A percentile compares a stretch with the other conserved stretches of the same genome.
These are phyloP conservation scores for Apeira syringaria DNA, from an alignment of 2,888 invertebrate species.

Conservation along the genomic window DNA sequence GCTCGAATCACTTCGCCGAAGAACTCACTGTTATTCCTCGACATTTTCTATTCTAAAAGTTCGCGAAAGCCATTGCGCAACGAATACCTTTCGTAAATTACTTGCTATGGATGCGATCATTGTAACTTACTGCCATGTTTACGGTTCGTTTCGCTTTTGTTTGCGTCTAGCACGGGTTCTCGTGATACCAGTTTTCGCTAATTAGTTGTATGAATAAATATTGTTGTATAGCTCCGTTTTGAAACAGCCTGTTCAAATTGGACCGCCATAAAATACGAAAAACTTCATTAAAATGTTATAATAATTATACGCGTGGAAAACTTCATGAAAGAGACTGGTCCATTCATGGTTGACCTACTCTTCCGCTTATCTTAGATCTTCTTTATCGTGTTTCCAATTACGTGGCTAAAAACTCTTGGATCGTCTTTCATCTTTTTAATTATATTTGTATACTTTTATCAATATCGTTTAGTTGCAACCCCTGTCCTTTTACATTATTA, in stretches of 20 bases:
- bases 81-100: constrained; percentile 64
- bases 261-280: constrained; percentile 21
- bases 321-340: constrained; percentile 20
- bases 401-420: constrained; percentile 17
- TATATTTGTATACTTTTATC: too few species aligned
- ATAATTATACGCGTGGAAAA: constrained; percentile 26
- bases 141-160: constrained; percentile 36
- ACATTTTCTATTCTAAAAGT: constrained; percentile 68
- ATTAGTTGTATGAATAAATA: constrained; percentile 29
- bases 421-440: too few species aligned
- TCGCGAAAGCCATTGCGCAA: constrained; percentile 54
- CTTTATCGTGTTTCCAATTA: constrained; percentile 25
- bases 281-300: constrained; percentile 31
- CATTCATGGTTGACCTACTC: constrained; percentile 25
- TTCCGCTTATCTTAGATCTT: constrained; percentile 16
- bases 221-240: too few species aligned
- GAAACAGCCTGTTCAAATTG: constrained; percentile 17
- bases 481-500: too few species aligned
- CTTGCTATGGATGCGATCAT: constrained; percentile 56
- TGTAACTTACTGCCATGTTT: constrained; percentile 50
- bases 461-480: too few species aligned
- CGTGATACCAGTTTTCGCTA: constrained; percentile 23
- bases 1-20: constrained; percentile 70
- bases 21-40: constrained; percentile 62
- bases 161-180: constrained; percentile 21